Conservation (phyloP, 1,140 invertebrate species). For the Drosophila sechellia region DNA sequence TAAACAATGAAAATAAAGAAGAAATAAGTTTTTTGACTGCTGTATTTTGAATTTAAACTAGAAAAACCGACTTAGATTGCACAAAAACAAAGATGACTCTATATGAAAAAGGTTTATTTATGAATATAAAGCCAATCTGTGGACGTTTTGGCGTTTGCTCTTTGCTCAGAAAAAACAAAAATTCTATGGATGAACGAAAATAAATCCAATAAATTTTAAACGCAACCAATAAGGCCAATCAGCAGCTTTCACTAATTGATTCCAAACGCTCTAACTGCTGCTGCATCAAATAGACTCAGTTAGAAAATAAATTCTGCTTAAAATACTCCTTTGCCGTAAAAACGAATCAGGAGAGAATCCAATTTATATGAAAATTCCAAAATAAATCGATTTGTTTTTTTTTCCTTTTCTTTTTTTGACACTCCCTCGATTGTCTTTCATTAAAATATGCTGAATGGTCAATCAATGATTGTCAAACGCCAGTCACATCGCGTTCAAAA, state of each 20-base stretch:
- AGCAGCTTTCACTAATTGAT: slow-evolving; percentile 15
- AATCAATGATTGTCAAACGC: slow-evolving; percentile 15
- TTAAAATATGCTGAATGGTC: slow-evolving; percentile 18
- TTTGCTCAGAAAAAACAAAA: not conserved
- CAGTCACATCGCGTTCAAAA: slow-evolving; percentile 11
- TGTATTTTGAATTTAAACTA: no score
- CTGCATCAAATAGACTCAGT: slow-evolving; percentile 3
- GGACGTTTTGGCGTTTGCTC: not conserved
- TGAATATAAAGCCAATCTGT: not conserved
- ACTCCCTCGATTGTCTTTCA: slow-evolving; percentile 16
- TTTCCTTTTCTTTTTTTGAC: not conserved
- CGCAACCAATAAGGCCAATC: slow-evolving; percentile 1
- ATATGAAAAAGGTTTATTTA: not conserved
- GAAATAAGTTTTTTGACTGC: no score
- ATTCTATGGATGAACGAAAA: not conserved
- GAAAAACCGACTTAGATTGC: not conserved
- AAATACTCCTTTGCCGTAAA: slow-evolving; percentile 6
- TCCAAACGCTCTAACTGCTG: not conserved
- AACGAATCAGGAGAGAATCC: slow-evolving; percentile 3
- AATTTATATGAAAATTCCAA: slow-evolving; percentile 20
- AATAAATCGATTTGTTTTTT: slow-evolving; percentile 9
- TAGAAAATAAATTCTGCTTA: slow-evolving; percentile 8
- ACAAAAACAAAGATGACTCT: not conserved
- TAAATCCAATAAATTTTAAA: slow-evolving; percentile 13
- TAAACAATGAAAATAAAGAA: not conserved